Base-by-base conservation (phyloP, 2,888 invertebrate species). In the Nephrotoma appendiculata region DNA sequence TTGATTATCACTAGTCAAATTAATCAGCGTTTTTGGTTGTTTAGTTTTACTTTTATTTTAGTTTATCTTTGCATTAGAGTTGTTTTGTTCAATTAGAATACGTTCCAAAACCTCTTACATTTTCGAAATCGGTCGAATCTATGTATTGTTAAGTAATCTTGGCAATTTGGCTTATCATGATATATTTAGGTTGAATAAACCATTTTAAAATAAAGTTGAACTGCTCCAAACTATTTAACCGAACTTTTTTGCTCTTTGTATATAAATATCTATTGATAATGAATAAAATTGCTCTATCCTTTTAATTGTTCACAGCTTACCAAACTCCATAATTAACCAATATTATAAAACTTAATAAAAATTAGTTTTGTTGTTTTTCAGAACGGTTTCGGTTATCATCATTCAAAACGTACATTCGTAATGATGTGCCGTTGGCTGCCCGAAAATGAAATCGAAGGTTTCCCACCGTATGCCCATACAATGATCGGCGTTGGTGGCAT, bases 341-440 rank as follows among this genome's bases (percentile, higher is more conserved):
- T 41, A 7, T 5, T 31, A 31, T 31, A 31, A 31, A 2, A 3
- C 31, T 31, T 31, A 2, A 2, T 31, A 2, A 31, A 2, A 31
- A 31, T 1, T 31, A n/a, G n/a, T 31, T 31, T 31, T 31, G 31
- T 31, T 31, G 31, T 84, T 43, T 11, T 90, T 42, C 91, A 96
- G 94, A 93, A 94, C 90, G 96, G 96, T 19, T 98, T 98, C 90
- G 95, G 95, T 88, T 98, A 96, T 90, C 98, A 98, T 91, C 97
- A 98, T 92, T 96, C 98, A 0, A 94, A 95, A 89, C 93, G 94
- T 86, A 94, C 95, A 45, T 95, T 94, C 91, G 96, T 97, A 0
- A 95, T 95, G 93, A 94, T 98, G 93, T 95, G 94, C 89, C 94
- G 94, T 90, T 98, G 98, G 97, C 91, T 98, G 87, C 95, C 95